These are phyloP conservation scores for Dryadula phaetusa DNA, from an alignment of 2,888 invertebrate genomes.

Conservation along the genomic window DNA sequence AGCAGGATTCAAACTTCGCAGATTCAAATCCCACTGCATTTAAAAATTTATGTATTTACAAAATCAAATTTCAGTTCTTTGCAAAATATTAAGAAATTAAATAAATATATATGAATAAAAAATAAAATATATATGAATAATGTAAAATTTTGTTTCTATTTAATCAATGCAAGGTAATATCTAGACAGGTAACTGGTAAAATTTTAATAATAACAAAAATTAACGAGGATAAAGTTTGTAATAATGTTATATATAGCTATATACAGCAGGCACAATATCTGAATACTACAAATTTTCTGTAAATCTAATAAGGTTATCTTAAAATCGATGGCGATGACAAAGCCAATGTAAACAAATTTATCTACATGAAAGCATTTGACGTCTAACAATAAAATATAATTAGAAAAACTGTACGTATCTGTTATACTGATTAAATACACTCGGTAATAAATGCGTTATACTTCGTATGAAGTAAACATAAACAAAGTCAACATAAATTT, in stretches of 20 bases:
- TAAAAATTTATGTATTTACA: no score
- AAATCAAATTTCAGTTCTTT: no score
- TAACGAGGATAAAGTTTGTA: background rate
- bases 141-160: background rate
- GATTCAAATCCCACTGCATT: no score
- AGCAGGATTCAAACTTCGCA: no score
- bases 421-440: background rate
- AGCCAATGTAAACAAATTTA: constrained; percentile 48
- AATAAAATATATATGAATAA: background rate
- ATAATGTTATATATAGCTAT: background rate
- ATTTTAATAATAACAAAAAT: background rate
- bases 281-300: constrained; percentile 3
- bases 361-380: constrained; percentile 28
- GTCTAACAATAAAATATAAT: constrained; percentile 10
- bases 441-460: background rate
- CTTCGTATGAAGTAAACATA: constrained; percentile 8
- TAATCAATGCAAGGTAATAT: background rate
- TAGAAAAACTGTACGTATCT: background rate
- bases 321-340: constrained; percentile 48
- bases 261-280: background rate
- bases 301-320: constrained; percentile 39
- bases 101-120: no score
- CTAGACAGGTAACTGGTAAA: background rate
- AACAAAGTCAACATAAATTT: constrained; percentile 3
- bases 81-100: no score